phyloP scores from a whole-genome alignment of 1,140 invertebrate species.

The Dendrolimus kikuchii region DNA sequence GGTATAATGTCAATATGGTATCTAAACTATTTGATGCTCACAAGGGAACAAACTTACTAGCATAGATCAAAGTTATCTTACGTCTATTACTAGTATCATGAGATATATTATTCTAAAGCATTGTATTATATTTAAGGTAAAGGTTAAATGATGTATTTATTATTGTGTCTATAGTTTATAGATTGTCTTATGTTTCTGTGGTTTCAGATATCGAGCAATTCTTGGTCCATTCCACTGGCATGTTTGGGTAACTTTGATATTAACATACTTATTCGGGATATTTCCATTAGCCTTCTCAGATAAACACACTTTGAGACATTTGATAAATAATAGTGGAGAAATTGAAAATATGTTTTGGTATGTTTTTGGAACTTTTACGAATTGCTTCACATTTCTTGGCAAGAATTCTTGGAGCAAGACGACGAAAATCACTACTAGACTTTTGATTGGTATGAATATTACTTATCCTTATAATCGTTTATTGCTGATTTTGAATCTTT shows the following conservation, averaged over 20 bases:
- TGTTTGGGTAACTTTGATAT: slow-evolving; percentile 81
- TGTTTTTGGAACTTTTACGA: slow-evolving; percentile 87
- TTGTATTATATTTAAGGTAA: too few relatives aligned
- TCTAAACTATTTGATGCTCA: too few relatives aligned
- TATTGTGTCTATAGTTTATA: too few relatives aligned
- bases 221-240: slow-evolving; percentile 85
- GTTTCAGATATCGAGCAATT: slow-evolving; percentile 81
- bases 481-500: too few relatives aligned
- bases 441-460: slow-evolving; percentile 75
- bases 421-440: slow-evolving; percentile 77
- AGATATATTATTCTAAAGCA: too few relatives aligned
- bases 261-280: slow-evolving; percentile 80
- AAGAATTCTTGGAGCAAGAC: slow-evolving; percentile 79
- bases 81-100: too few relatives aligned
- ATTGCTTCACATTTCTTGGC: slow-evolving; percentile 81
- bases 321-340: slow-evolving; percentile 78
- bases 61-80: too few relatives aligned
- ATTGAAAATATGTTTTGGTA: slow-evolving; percentile 86
- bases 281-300: slow-evolving; percentile 81
- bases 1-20: too few relatives aligned
- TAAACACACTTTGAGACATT: slow-evolving; percentile 75
- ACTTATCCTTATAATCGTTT: slow-evolving; percentile 1
- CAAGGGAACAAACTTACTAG: too few relatives aligned
- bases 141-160: too few relatives aligned
- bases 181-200: slow-evolving; percentile 1